Conservation (phyloP, 2,113 vertebrate genomes). For the Phaethornis superciliosus region DNA sequence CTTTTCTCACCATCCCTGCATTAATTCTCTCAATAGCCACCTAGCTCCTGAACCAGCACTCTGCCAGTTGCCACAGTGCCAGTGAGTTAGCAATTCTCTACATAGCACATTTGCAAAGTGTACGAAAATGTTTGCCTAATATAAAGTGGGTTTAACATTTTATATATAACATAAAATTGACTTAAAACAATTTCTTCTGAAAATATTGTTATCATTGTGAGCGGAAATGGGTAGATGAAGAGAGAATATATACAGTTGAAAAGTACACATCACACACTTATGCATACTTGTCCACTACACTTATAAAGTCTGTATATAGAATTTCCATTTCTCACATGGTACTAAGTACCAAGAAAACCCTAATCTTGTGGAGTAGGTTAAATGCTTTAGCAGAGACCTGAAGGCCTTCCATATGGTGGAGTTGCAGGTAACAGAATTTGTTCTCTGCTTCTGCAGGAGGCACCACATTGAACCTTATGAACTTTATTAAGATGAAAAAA, state of each 20-base stretch:
- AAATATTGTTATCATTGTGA: neutral
- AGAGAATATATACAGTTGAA: neutral
- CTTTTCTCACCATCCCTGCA: neutral
- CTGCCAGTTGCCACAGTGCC: neutral
- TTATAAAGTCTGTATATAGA: neutral
- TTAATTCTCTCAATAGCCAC: neutral
- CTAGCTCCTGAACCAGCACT: neutral
- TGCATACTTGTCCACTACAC: neutral
- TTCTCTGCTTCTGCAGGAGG: neutral
- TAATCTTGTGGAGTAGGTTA: neutral
- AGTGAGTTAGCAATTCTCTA: neutral
- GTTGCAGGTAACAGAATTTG: neutral
- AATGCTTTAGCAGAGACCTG: neutral
- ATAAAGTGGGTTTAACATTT: neutral
- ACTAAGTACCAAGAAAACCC: neutral
- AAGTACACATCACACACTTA: neutral
- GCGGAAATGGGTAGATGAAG: neutral
- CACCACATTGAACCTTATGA: neutral
- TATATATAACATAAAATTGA: neutral
- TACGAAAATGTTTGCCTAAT: neutral
- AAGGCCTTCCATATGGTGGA: neutral
- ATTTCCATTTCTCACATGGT: neutral
- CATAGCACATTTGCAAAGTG: neutral
- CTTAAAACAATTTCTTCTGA: neutral
- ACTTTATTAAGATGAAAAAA: neutral